Percentiles rank a stretch among this genome's conserved stretches.
phyloP scores from a whole-genome alignment of 30 jellyfish, hydroid and myxozoan genomes.

The Aurelia aurita region DNA sequence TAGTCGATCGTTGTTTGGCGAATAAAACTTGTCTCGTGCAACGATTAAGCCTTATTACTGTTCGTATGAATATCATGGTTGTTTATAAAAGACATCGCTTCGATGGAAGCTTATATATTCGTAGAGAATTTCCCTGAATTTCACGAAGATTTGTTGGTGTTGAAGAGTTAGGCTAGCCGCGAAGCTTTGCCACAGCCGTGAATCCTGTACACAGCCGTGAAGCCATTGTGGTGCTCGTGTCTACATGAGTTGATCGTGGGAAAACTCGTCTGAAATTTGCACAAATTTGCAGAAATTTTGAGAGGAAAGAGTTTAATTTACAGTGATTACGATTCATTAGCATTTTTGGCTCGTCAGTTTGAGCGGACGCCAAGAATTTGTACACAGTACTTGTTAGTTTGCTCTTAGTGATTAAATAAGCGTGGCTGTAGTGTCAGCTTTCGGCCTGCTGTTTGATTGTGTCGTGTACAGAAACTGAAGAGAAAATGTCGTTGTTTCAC shows the following conservation, averaged over 20 bases:
- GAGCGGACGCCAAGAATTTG: conserved; percentile 1
- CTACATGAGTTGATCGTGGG: too few relatives aligned
- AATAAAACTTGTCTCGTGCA: too few relatives aligned
- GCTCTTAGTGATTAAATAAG: conserved; percentile 4
- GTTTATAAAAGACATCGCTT: too few relatives aligned
- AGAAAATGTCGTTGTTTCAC: conserved; percentile 67
- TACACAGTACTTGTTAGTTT: conserved; percentile 29
- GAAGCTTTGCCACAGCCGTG: too few relatives aligned
- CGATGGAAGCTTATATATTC: not conserved
- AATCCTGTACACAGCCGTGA: too few relatives aligned
- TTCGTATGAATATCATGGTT: too few relatives aligned
- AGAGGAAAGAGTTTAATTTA: too few relatives aligned
- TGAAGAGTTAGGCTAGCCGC: too few relatives aligned
- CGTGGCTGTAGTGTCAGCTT: conserved; percentile 13
- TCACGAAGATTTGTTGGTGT: not conserved
- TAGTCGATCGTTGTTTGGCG: too few relatives aligned
- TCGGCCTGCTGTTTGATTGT: conserved; percentile 68
- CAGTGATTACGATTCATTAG: too few relatives aligned
- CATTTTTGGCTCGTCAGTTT: not conserved
- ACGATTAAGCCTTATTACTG: too few relatives aligned
- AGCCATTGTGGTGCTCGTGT: too few relatives aligned
- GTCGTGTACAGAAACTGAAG: not conserved
- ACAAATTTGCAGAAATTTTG: not conserved
- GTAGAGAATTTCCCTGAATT: conserved; percentile 3
- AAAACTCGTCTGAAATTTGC: conserved; percentile 3